Evolutionary conservation across 2,888 invertebrate species (phyloP).

Genomic region (Sesia bembeciformis): DNA sequence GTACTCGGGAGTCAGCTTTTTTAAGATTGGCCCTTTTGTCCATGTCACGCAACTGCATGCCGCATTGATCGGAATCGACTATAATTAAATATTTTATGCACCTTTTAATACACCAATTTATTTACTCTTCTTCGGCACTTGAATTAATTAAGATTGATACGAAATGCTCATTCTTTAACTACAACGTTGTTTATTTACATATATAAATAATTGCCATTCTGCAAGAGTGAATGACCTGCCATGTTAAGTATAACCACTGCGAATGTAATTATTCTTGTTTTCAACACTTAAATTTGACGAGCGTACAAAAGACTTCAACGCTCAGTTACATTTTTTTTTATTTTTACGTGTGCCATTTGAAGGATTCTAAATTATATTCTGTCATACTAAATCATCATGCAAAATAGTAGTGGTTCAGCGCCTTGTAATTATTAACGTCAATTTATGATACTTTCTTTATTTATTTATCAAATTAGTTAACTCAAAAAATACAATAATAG

Average conservation of each 20-base stretch:
- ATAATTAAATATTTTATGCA: constrained; percentile 68
- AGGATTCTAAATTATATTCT: no score
- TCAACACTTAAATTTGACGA: constrained; percentile 13
- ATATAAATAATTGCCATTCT: constrained; percentile 18
- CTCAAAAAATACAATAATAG: no score
- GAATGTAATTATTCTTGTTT: neutral
- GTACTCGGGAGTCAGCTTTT: constrained; percentile 27
- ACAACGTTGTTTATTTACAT: constrained; percentile 9
- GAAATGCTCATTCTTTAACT: constrained; percentile 39
- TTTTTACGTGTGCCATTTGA: neutral
- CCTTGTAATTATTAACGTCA: constrained; percentile 56
- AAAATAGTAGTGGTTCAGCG: constrained; percentile 8
- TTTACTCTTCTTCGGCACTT: constrained; percentile 42
- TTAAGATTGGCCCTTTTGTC: constrained; percentile 40
- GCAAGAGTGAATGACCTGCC: constrained; percentile 24
- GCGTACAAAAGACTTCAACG: constrained; percentile 62
- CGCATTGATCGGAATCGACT: constrained; percentile 54
- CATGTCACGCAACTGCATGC: constrained; percentile 57
- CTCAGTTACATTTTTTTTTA: constrained; percentile 10
- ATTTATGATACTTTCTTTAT: constrained; percentile 18
- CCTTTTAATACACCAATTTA: constrained; percentile 64
- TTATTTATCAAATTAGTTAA: neutral
- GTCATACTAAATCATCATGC: neutral
- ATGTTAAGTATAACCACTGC: neutral
- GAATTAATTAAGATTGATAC: constrained; percentile 69